A percentile compares a stretch with the other conserved stretches of the same genome.
Conservation (phyloP, 2,113 vertebrate genomes). For the Elanus axillaris region DNA sequence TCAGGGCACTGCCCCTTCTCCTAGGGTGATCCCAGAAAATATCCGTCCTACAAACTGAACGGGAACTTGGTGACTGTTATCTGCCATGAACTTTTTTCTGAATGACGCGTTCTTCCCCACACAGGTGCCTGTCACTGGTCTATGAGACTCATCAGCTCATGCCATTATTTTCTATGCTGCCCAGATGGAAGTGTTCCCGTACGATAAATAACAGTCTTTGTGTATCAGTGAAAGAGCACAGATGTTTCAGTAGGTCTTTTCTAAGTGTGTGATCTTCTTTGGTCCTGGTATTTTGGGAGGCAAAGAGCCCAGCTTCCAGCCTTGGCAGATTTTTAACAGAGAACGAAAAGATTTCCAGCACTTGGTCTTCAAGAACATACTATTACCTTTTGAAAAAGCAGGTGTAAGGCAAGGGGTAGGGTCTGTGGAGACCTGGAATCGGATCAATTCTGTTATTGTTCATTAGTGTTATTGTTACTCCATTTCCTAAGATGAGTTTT, state of each 20-base stretch:
- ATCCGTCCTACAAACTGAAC: neutral
- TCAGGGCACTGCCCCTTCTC: neutral
- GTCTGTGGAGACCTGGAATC: neutral
- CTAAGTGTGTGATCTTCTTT: neutral
- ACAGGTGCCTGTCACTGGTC: neutral
- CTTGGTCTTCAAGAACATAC: neutral
- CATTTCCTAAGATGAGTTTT: neutral
- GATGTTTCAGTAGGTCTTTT: neutral
- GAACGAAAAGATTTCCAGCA: neutral
- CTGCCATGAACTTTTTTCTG: neutral
- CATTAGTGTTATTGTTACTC: neutral
- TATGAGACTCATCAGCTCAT: neutral
- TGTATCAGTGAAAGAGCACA: neutral
- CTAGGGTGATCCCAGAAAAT: neutral
- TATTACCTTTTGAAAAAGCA: neutral
- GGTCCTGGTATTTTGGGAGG: neutral
- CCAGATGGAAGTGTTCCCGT: neutral
- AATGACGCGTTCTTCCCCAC: accelerated
- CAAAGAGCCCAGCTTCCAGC: neutral
- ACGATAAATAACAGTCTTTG: neutral
- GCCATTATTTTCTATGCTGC: neutral
- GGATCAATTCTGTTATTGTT: neutral
- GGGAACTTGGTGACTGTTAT: neutral
- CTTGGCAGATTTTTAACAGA: neutral
- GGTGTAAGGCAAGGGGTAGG: neutral